Evolutionary conservation across 2,113 vertebrate genomes (phyloP).

Genomic region (Puma concolor): DNA sequence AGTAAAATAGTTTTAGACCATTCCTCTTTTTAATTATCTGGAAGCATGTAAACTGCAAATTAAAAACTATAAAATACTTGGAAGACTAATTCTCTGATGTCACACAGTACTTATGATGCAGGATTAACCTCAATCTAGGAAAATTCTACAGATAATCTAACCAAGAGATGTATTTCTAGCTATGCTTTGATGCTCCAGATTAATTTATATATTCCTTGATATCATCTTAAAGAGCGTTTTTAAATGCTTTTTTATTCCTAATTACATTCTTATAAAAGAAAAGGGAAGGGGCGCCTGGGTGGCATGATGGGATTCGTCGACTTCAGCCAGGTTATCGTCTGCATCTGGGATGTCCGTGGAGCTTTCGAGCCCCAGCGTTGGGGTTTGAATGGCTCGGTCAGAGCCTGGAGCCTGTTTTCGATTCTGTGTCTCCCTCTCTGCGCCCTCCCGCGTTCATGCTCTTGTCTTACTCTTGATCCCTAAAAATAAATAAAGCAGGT

Average conservation of each 20-base stretch:
- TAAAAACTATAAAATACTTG: slow-evolving; percentile 57
- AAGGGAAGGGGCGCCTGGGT: no score
- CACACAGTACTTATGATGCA: not conserved
- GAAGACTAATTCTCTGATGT: slow-evolving; percentile 36
- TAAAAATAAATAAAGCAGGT: no score
- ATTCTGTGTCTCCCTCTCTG: no score
- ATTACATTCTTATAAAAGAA: slow-evolving; percentile 49
- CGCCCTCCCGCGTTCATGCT: no score
- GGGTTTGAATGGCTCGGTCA: no score
- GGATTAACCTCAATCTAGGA: slow-evolving; percentile 47
- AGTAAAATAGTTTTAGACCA: not conserved
- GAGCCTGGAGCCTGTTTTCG: no score
- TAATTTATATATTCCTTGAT: slow-evolving; percentile 57
- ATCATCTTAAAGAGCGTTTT: slow-evolving; percentile 27
- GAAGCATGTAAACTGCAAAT: slow-evolving; percentile 36
- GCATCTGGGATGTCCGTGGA: no score
- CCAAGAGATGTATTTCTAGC: slow-evolving; percentile 45
- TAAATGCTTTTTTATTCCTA: slow-evolving; percentile 47
- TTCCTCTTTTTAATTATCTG: not conserved
- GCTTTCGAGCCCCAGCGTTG: no score
- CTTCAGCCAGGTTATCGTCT: no score
- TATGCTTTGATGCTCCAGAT: slow-evolving; percentile 49
- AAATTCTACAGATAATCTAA: slow-evolving; percentile 51
- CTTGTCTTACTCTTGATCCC: no score
- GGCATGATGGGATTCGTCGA: no score